Percentiles rank a stretch among this genome's conserved stretches.
Evolutionary conservation across 2,113 vertebrate species (phyloP).

Genomic region (Chaetura pelagica): DNA sequence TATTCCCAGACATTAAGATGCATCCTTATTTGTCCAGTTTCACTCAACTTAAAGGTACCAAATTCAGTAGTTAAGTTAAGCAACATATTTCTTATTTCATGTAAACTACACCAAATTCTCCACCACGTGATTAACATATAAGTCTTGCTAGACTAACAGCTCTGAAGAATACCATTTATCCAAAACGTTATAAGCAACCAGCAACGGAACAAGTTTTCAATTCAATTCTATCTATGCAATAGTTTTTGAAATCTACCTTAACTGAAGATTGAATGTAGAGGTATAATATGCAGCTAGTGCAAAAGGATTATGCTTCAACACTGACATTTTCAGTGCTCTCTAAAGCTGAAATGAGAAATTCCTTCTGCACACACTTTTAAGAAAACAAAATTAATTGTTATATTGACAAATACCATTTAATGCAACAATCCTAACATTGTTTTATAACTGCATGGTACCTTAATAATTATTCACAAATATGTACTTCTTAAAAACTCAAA

Average conservation of each 20-base stretch:
- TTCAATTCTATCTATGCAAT: neutral
- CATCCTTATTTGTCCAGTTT: neutral
- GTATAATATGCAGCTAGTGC: neutral
- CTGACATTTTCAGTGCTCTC: neutral
- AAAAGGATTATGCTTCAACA: neutral
- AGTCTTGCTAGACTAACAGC: neutral
- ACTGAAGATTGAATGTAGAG: neutral
- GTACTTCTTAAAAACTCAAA: neutral
- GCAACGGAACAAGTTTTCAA: neutral
- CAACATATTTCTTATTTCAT: neutral
- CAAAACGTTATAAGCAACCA: neutral
- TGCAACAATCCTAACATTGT: neutral
- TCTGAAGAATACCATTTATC: neutral
- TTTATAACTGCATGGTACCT: neutral
- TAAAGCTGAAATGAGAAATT: neutral
- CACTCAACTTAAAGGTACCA: neutral
- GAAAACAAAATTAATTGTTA: neutral
- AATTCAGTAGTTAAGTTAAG: neutral
- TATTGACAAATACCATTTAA: neutral
- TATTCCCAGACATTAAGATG: neutral
- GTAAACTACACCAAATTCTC: neutral
- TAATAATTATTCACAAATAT: neutral
- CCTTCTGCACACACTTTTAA: neutral
- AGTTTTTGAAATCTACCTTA: neutral
- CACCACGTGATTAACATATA: neutral